Percentiles rank a stretch among this genome's conserved stretches.
Evolutionary conservation across 2,888 invertebrate species (phyloP).

Genomic region (Heliconius erato): DNA sequence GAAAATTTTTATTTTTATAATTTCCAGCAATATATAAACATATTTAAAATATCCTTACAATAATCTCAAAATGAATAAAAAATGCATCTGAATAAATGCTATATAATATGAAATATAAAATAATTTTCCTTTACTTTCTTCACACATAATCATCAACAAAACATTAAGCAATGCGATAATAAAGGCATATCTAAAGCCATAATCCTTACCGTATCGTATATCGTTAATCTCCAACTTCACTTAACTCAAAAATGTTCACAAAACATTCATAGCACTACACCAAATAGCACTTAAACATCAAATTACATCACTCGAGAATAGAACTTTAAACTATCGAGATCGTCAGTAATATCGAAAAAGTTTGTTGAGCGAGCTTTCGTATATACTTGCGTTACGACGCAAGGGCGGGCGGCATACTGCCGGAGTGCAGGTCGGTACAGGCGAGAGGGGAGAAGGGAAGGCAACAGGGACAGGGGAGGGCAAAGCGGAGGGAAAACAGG

Average conservation of each 20-base stretch:
- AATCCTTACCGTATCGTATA: constrained; percentile 34
- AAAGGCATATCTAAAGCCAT: background rate
- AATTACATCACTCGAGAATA: constrained; percentile 2
- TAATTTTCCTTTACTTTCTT: background rate
- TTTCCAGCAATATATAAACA: no score
- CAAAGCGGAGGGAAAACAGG: constrained; percentile 46
- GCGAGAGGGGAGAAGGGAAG: constrained; percentile 49
- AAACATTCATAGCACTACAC: constrained; percentile 28
- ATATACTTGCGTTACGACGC: constrained; percentile 35
- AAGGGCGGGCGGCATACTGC: constrained; percentile 48
- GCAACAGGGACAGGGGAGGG: constrained; percentile 44
- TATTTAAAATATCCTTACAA: no score
- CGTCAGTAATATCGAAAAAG: constrained; percentile 46
- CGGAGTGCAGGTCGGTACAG: constrained; percentile 44
- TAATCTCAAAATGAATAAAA: no score
- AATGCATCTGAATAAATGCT: no score
- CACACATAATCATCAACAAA: background rate
- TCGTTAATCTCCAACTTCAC: constrained; percentile 17
- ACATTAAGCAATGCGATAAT: background rate
- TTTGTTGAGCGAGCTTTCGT: constrained; percentile 40
- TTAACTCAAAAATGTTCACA: constrained; percentile 2
- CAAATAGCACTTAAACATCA: constrained; percentile 16
- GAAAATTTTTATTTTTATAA: no score
- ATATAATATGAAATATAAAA: background rate
- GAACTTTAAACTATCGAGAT: constrained; percentile 2